Evolutionary conservation across 30 jellyfish, hydroid and myxozoan genomes (phyloP), one percentile per base, ranked within the genome.

Genomic region (Cassiopea andromeda): DNA sequence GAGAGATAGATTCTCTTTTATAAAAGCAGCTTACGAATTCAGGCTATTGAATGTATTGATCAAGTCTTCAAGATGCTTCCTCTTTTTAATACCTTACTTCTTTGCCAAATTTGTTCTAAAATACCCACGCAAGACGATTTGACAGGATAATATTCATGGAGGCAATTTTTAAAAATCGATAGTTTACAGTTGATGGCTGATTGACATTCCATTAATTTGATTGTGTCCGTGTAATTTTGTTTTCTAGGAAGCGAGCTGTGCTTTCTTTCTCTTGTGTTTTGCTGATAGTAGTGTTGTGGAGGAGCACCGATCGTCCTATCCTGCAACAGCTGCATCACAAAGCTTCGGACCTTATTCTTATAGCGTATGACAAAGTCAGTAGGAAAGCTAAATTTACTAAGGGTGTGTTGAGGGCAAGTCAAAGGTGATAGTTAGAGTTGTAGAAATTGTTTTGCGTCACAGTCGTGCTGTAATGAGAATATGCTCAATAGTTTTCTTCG

Each of bases 161-260:
- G n/a, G n/a, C n/a, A n/a, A n/a, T n/a, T n/a, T n/a, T n/a, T n/a
- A n/a, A n/a, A n/a, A n/a, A n/a, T n/a, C n/a, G n/a, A n/a, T n/a
- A n/a, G 9, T 2, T 50, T 50, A 5, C 8, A 50, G 64, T 50
- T 50, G 64, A 50, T 50, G 64, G 64, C 9, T 2, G 5, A 5
- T 50, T 2, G 64, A 9, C 64, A 50, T 50, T 50, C 9, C 8
- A 50, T 9, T 50, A 50, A 2, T 2, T 50, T 50, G 9, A 9
- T 50, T 50, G 64, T 50, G 5, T 50, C 9, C 9, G 8, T 50
- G 5, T 9, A 50, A 2, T 50, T 50, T 13, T 48, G 69, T 57
- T 78, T 49, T 27, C 6, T 66, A 89, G 97, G 97, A 80, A 64
- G 84, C 97, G 97, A 12, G 89, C 72, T 18, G 54, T 91, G 5